Evolutionary conservation across 1,140 invertebrate species (phyloP).

Genomic region (Pseudoatta argentina): DNA sequence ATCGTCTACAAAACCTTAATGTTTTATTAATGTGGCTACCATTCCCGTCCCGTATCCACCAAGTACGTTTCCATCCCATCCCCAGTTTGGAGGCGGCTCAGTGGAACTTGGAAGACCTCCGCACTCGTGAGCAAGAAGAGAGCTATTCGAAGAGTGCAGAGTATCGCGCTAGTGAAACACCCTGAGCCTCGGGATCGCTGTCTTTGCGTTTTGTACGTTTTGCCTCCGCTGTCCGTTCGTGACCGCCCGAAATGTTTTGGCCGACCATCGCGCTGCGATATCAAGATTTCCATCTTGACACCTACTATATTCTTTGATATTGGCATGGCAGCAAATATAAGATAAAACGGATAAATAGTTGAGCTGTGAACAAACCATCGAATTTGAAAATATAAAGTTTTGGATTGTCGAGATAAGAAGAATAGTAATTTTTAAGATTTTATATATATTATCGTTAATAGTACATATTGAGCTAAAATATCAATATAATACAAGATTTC

Average conservation of each 20-base stretch:
- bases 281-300: constrained; percentile 71
- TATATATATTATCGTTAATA: background rate
- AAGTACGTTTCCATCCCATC: constrained; percentile 64
- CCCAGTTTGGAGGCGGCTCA: constrained; percentile 45
- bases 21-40: constrained; percentile 86
- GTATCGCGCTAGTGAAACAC: constrained; percentile 71
- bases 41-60: constrained; percentile 72
- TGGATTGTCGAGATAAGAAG: background rate
- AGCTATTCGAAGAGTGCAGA: constrained; percentile 51
- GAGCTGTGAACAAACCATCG: background rate
- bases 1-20: constrained; percentile 87
- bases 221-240: constrained; percentile 27
- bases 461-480: background rate
- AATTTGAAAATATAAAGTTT: constrained; percentile 2
- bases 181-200: constrained; percentile 25
- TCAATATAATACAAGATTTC: background rate
- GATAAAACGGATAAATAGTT: constrained; percentile 25
- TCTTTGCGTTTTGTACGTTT: constrained; percentile 64
- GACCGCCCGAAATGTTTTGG: constrained; percentile 58
- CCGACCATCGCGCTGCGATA: constrained; percentile 53
- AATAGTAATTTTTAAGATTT: background rate
- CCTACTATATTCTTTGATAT: constrained; percentile 37
- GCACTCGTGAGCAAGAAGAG: constrained; percentile 65
- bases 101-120: constrained; percentile 46
- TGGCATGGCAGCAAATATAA: constrained; percentile 23